Conservation (phyloP, 1,140 invertebrate genomes). For the Monomorium pharaonis region DNA sequence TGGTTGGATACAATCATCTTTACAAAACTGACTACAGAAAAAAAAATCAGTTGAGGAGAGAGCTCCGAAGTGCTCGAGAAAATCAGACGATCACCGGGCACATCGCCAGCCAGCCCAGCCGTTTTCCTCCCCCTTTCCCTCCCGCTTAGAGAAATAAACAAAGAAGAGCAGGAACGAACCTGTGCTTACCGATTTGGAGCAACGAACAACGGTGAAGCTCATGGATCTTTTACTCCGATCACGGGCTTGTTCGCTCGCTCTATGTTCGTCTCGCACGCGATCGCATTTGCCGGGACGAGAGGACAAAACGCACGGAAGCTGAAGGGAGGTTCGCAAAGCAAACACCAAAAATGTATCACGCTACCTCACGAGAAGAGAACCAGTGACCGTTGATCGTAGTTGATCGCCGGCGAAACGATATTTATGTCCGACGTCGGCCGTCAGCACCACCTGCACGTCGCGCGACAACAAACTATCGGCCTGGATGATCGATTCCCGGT, state of each 20-base stretch:
- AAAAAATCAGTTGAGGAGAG: too few species aligned
- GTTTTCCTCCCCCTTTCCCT: not conserved
- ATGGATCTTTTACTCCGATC: not conserved
- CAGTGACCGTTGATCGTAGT: not conserved
- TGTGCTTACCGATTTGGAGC: slow-evolving; percentile 4
- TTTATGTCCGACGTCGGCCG: not conserved
- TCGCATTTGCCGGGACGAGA: not conserved
- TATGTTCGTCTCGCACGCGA: not conserved
- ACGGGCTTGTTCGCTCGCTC: not conserved
- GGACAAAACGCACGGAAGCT: not conserved
- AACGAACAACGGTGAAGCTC: not conserved
- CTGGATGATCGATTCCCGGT: not conserved
- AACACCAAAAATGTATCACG: not conserved
- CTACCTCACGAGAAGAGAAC: not conserved
- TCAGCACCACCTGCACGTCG: not conserved
- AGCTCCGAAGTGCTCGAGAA: not conserved
- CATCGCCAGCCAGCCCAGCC: not conserved
- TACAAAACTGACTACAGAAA: too few species aligned
- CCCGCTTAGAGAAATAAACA: not conserved
- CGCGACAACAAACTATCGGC: not conserved
- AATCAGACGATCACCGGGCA: not conserved
- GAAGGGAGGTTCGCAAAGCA: too few species aligned
- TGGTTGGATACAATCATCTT: too few species aligned
- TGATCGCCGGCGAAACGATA: not conserved
- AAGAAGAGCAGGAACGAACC: not conserved